phyloP scores from a whole-genome alignment of 2,797 vertebrate genomes.

The Ctenopoma multispine region DNA sequence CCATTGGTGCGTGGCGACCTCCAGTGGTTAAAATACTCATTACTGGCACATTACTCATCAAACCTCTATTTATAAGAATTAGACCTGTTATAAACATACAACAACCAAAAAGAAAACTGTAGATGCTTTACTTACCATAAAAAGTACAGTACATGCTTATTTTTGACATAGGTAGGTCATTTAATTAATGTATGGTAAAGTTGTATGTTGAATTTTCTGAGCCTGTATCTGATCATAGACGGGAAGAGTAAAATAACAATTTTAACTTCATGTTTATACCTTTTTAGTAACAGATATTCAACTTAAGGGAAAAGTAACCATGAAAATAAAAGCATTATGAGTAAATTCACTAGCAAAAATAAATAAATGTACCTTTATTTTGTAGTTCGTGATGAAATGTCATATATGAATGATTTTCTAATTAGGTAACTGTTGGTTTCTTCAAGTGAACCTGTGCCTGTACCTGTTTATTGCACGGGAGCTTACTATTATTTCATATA shows the following conservation, averaged over 20 bases:
- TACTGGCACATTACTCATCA: background rate
- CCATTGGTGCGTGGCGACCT: conserved; percentile 27
- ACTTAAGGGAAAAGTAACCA: background rate
- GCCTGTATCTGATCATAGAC: background rate
- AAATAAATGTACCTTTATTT: too few species aligned
- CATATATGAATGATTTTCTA: too few species aligned
- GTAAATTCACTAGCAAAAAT: too few species aligned
- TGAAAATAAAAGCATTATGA: background rate
- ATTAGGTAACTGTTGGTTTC: too few species aligned
- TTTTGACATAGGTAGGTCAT: background rate
- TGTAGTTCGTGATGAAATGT: too few species aligned
- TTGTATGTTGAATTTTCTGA: background rate
- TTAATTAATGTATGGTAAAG: background rate
- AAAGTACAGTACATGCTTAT: background rate
- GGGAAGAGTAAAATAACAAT: background rate
- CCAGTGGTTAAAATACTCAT: conserved; percentile 30
- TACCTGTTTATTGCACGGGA: too few species aligned
- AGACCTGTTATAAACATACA: background rate
- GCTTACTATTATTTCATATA: too few species aligned
- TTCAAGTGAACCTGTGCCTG: too few species aligned
- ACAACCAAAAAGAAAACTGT: background rate
- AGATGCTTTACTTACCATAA: background rate
- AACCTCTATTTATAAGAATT: background rate
- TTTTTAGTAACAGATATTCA: background rate
- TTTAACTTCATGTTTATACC: too few species aligned